These are phyloP conservation scores for Drosophila rufa DNA, from an alignment of 1,140 invertebrate species.

Conservation along the genomic window DNA sequence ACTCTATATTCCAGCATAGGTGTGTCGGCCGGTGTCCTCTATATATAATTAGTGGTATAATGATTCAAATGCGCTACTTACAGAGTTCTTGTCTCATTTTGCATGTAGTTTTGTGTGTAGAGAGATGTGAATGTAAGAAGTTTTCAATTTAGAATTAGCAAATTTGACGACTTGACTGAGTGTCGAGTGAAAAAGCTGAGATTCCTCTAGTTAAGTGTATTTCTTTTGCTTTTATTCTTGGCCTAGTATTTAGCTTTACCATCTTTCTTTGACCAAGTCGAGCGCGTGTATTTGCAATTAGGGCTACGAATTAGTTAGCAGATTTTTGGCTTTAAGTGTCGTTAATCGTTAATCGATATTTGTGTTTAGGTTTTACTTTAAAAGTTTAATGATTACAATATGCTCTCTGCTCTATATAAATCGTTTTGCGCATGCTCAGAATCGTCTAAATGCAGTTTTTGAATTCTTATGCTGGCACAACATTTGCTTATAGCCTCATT, in stretches of 20 bases:
- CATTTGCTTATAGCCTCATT: slow-evolving; percentile 39
- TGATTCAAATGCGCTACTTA: slow-evolving; percentile 63
- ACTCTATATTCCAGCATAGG: slow-evolving; percentile 48
- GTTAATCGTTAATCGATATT: slow-evolving; percentile 61
- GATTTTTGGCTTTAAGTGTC: slow-evolving; percentile 56
- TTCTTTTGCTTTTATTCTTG: slow-evolving; percentile 29
- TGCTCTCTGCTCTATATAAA: slow-evolving; percentile 73
- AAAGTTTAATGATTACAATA: slow-evolving; percentile 72
- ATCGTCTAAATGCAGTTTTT: slow-evolving; percentile 83
- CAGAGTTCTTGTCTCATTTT: slow-evolving; percentile 27
- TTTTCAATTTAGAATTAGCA: slow-evolving; percentile 48
- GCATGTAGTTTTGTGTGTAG: slow-evolving; percentile 25
- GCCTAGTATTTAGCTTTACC: slow-evolving; percentile 25
- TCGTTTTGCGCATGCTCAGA: slow-evolving; percentile 81
- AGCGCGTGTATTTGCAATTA: slow-evolving; percentile 32
- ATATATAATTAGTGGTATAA: slow-evolving; percentile 33
- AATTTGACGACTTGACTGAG: slow-evolving; percentile 29
- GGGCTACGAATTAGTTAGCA: slow-evolving; percentile 56
- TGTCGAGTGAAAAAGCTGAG: slow-evolving; percentile 51
- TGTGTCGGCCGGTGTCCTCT: slow-evolving; percentile 24
- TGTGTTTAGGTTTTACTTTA: slow-evolving; percentile 65
- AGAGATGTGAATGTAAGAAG: slow-evolving; percentile 40
- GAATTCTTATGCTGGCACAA: slow-evolving; percentile 65
- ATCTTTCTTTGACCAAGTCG: slow-evolving; percentile 29
- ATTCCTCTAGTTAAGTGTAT: slow-evolving; percentile 48